phyloP scores from a whole-genome alignment of 2,888 invertebrate species.

The Macrophya annulata region DNA sequence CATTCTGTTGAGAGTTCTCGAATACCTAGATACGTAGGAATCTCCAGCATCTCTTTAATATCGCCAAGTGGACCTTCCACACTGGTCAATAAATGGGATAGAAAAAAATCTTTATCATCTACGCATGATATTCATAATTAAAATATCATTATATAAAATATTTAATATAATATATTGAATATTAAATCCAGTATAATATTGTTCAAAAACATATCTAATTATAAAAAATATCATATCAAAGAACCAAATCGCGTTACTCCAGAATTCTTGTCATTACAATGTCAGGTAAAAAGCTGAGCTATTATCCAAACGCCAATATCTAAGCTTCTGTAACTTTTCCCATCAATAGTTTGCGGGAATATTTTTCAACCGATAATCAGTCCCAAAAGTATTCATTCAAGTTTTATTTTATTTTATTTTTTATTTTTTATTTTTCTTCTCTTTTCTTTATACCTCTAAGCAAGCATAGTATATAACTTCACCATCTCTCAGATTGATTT shows the following conservation, averaged over 20 bases:
- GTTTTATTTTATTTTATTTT: constrained; percentile 8
- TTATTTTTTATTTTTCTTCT: too few species aligned
- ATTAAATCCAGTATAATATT: neutral
- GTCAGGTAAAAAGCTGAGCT: neutral
- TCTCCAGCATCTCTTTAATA: constrained; percentile 33
- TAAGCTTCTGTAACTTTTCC: constrained; percentile 10
- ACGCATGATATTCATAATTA: neutral
- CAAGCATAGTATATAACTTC: neutral
- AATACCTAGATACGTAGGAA: constrained; percentile 24
- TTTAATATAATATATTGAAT: too few species aligned
- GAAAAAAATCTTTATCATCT: constrained; percentile 9
- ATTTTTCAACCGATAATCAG: constrained; percentile 34
- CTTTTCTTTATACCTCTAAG: neutral
- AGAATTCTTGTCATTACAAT: neutral
- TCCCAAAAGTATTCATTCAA: constrained; percentile 26
- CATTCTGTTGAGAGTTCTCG: constrained; percentile 43
- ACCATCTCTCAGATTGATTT: constrained; percentile 16
- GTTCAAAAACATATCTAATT: neutral
- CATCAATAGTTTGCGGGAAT: constrained; percentile 18
- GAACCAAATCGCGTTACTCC: neutral
- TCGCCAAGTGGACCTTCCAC: neutral
- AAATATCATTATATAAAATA: too few species aligned
- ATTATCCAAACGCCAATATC: constrained; percentile 2
- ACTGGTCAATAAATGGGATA: neutral
- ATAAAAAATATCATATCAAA: neutral